A percentile compares a stretch with the other conserved stretches of the same genome.
phyloP scores from a whole-genome alignment of 2,113 vertebrate species.

The Tachycineta bicolor region DNA sequence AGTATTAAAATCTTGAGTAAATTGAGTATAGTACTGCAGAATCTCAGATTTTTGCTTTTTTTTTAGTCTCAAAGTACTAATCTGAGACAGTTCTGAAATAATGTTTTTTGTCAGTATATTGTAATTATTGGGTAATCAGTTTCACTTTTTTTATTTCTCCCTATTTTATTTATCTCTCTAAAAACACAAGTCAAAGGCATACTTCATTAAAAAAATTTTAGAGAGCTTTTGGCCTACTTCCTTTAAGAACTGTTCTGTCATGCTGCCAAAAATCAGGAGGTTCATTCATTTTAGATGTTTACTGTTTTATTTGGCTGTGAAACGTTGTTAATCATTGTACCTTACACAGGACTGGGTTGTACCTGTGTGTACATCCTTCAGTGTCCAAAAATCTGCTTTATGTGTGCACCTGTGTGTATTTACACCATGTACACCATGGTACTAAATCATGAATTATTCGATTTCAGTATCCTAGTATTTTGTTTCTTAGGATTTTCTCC shows the following conservation, averaged over 20 bases:
- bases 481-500: background rate
- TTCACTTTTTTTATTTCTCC: background rate
- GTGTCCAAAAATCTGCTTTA: background rate
- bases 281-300: background rate
- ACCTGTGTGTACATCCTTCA: background rate
- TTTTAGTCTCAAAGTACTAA: background rate
- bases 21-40: background rate
- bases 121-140: background rate
- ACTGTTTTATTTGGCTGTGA: background rate
- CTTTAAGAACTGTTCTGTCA: background rate
- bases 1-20: background rate
- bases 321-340: background rate
- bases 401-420: background rate
- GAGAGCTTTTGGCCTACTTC: background rate
- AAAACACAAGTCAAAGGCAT: background rate
- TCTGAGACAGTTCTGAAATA: background rate
- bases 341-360: background rate
- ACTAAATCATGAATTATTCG: background rate
- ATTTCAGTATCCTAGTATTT: background rate
- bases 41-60: background rate
- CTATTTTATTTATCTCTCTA: background rate
- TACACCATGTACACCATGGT: rapidly evolving
- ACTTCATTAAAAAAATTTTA: background rate
- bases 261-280: background rate
- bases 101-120: background rate